Conservation (phyloP, 2,113 vertebrate species). For the Galemys pyrenaicus region DNA sequence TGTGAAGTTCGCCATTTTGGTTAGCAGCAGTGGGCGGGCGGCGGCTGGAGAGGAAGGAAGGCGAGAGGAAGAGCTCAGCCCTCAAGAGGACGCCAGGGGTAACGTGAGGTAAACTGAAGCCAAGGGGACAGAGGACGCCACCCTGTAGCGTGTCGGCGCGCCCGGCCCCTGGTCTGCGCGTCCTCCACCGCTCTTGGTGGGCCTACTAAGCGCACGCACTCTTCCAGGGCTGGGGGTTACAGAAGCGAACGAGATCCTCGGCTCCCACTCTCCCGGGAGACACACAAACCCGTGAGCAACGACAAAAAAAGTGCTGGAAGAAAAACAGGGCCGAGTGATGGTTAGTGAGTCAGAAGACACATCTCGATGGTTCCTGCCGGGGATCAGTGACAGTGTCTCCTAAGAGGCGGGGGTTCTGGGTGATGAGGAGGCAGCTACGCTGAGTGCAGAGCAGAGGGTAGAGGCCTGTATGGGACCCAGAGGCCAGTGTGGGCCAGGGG, state of each 20-base stretch:
- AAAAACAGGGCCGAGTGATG: not conserved
- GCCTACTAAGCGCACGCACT: fast-evolving
- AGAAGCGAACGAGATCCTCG: fast-evolving
- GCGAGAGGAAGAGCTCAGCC: not conserved
- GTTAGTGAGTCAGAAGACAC: not conserved
- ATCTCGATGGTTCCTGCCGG: not conserved
- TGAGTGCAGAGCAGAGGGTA: too few species aligned
- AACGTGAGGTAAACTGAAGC: fast-evolving
- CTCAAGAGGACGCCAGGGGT: fast-evolving
- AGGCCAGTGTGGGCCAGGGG: not conserved
- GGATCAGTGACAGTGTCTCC: not conserved
- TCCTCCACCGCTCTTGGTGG: fast-evolving
- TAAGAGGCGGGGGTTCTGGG: not conserved
- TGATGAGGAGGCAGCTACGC: not conserved
- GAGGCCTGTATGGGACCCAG: not conserved
- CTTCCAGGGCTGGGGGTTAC: too few species aligned
- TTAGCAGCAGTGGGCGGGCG: conserved; percentile 78
- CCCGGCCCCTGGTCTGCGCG: not conserved
- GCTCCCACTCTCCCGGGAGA: not conserved
- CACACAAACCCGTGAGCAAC: not conserved
- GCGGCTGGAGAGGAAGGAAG: conserved; percentile 84
- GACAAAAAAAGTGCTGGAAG: not conserved
- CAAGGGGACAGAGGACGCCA: not conserved
- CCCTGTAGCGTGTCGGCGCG: not conserved
- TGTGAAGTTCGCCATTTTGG: conserved; percentile 88